Evolutionary conservation across 2,113 vertebrate species (phyloP), one percentile per base, ranked within the genome.

Genomic region (Paradisaea rubra): DNA sequence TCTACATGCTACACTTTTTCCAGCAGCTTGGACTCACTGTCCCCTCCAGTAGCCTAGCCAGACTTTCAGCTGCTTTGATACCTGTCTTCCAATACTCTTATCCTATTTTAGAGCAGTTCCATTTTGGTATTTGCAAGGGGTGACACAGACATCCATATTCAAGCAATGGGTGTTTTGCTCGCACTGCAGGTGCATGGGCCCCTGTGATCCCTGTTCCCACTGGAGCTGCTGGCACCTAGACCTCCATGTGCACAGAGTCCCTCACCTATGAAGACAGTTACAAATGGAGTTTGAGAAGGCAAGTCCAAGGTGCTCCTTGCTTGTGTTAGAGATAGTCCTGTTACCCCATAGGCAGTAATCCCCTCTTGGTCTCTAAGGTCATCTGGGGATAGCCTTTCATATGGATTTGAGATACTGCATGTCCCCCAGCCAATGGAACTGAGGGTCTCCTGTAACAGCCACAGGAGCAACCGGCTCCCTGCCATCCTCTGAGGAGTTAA

Each of bases 141-240:
- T 63, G 25, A 19, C 22, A 30, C 24, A 65, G 61, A 18, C 25
- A 28, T 19, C 23, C 10, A 6, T 30, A 47, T 25, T 60, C 25
- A 69, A 42, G 35, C 30, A 31, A 7, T 1, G 6, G 10, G 17
- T 18, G 7, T 22, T 45, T 21, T 63, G 27, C 74, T 49, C 5
- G 2, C 11, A 3, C 19, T 66, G 56, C 1, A 2, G 23, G 12
- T n/a, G 16, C 16, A 2, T 13, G 65, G 21, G 17, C 5, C 7
- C 10, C 39, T 49, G 25, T 68, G 6, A 27, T 15, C 30, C 41
- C 18, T 42, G 41, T 60, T 83, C 42, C 42, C 10, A 16, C 8
- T 70, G 21, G 19, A 33, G 14, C 0, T 74, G 28, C 44, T 83
- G 63, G 22, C 16, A 31, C 81, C 33, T 19, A 20, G 16, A 24